Evolutionary conservation across 1,140 invertebrate genomes (phyloP), one percentile per base, ranked within the genome.

Genomic region (Bombus pyrosoma): DNA sequence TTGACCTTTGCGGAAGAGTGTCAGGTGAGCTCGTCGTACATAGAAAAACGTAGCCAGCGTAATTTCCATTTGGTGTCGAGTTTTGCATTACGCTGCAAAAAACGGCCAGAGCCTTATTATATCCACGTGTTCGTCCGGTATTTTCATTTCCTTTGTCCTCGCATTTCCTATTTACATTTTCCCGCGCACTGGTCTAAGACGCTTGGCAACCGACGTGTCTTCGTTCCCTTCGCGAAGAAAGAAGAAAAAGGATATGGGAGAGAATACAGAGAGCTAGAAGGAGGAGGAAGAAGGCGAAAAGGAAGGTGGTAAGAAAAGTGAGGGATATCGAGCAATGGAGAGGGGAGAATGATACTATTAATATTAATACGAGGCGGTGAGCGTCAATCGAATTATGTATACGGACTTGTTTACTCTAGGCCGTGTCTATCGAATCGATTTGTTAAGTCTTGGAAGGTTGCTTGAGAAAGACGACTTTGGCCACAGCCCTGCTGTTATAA

Each of bases 401-500:
- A 78, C 74, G 32, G n/a, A 41, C n/a, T 66, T 77, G 81, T 77
- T 77, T 83, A 77, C 74, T 83, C 64, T 39, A 1, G 3, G 25
- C 25, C 34, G 64, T 69, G 62, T 83, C 59, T 75, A 75, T 75
- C 81, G 81, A 83, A 83, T 83, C 73, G 73, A 83, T 78, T 83
- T 62, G 47, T 77, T 77, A 43, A 47, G 39, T 64, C 71, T 82
- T 73, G 28, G 32, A 66, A 32, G 32, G 39, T 66, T 74, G 53
- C 39, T 37, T 5, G 69, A 15, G 69, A 28, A 37, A 62, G 12
- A 6, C 53, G 22, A 3, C 22, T 69, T 69, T 53, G 47, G 5
- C 18, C 8, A 8, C 41, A 3, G 41, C 0, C 8, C 28, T 25
- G 18, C 0, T 5, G 9, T 34, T 53, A 25, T 5, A 62, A 62